Evolutionary conservation across 2,888 invertebrate species (phyloP), one percentile per base, ranked within the genome.

Genomic region (Luffia ferchaultella): DNA sequence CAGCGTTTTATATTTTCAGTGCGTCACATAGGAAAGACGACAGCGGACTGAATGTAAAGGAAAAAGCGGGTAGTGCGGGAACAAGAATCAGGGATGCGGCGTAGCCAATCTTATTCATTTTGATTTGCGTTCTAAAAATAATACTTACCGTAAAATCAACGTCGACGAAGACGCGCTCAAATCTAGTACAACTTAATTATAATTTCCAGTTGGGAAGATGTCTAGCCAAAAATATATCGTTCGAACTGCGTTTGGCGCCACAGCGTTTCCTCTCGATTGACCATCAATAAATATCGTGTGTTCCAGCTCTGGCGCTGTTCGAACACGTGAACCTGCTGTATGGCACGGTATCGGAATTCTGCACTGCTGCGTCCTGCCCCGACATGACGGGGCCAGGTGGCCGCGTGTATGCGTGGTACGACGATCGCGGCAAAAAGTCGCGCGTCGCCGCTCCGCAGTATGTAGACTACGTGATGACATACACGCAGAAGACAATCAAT

Each of bases 241-340:
- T n/a, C n/a, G n/a, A n/a, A n/a, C n/a, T n/a, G n/a, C n/a, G n/a
- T 42, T 51, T 42, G 16, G 45, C 49, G 42, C 41, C 18, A 43
- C n/a, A 47, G 44, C 50, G 50, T 50, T 52, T 52, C 50, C 50
- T 46, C 49, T 47, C 18, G 50, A 52, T 52, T 52, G 49, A 44
- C 46, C 44, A 46, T 52, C 50, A 44, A 50, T 50, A 50, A 50
- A 41, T 52, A 3, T 3, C 16, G 43, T 16, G 56, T 53, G 46
- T 87, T 88, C 42, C 85, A 94, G 94, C 96, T 59, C 90, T 97
- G 85, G 95, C 97, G 87, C 93, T 98, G 75, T 99, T 99, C 84
- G 97, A 99, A 82, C 98, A 99, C 85, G 96, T 98, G 67, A 99
- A 98, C 87, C 89, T 98, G 85, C 90, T 99, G 70, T 98, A 98